Base-by-base conservation (phyloP, 53 echinoderm and acorn worm species). In the Echinometra lucunter region DNA sequence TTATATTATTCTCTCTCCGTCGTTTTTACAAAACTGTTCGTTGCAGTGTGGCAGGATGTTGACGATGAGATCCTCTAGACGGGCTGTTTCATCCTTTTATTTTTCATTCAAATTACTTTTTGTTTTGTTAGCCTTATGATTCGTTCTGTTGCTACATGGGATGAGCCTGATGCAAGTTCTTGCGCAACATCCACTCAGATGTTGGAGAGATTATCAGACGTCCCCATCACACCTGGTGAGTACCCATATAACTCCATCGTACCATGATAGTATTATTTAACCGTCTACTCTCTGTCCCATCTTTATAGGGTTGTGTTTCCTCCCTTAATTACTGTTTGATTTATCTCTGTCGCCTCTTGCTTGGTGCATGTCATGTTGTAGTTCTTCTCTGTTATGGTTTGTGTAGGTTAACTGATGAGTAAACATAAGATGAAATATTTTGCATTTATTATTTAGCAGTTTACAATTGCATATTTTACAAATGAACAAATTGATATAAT, bases 201-300 rank as follows among this genome's bases (percentile, higher is more conserved):
- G 8, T 91, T 96, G 25, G 44, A 91, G 34, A 83, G 91, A 40
- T 81, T 96, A 9, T 66, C 96, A 55, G 94, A 95, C 53, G 66
- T 93, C 21, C 82, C 93, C 2, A 95, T 96, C 66, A 83, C 53
- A 23, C 34, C 91, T 47, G 96, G 96, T 96, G 89, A 53, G 94
- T 38, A 19, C 37, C 58, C 25, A 49, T 57, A 89, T 42, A 89
- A 57, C 78, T 1, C 0, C 15, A n/a, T n/a, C n/a, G n/a, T n/a
- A n/a, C n/a, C 16, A 30, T 34, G 15, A 72, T 16, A 12, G 2
- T 13, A 53, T n/a, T 69, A n/a, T 30, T 70, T 32, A 0, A n/a
- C 70, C 9, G 37, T 78, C 10, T 38, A 4, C 18, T 37, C 40
- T 78, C 42, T 42, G 11, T 69, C 15, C 69, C 63, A 19, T 4